phyloP scores from a whole-genome alignment of 2,797 vertebrate species.

The Sebastes glaucus region DNA sequence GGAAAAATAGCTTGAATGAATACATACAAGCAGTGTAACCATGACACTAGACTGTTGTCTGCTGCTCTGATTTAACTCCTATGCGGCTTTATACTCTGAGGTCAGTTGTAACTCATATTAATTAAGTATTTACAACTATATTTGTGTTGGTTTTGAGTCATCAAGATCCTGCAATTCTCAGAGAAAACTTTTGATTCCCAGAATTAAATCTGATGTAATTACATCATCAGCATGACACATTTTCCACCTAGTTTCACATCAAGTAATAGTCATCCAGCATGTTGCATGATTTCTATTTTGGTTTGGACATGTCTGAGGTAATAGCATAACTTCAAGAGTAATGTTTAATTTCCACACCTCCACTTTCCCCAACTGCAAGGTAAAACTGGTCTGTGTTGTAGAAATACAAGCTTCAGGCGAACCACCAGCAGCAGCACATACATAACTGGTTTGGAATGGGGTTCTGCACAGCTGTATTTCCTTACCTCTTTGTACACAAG shows the following conservation, averaged over 20 bases:
- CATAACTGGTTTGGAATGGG: constrained; percentile 25
- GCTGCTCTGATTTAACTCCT: not conserved
- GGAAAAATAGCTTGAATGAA: not conserved
- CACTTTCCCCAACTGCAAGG: not conserved
- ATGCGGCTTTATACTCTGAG: not conserved
- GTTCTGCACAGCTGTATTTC: constrained; percentile 23
- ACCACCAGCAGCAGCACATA: constrained; percentile 21
- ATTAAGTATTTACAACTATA: not conserved
- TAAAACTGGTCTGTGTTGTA: constrained; percentile 26
- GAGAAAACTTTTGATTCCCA: not conserved
- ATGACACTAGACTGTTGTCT: not conserved
- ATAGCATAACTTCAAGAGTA: not conserved
- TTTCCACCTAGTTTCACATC: not conserved
- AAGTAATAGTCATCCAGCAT: not conserved
- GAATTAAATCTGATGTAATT: not conserved
- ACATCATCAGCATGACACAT: not conserved
- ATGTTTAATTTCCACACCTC: constrained; percentile 15
- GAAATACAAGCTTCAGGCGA: constrained; percentile 30
- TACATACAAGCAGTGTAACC: not conserved
- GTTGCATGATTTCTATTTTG: not conserved
- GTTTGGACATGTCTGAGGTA: not conserved
- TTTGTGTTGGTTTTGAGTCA: not conserved
- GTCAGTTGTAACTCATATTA: not conserved
- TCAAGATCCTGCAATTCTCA: not conserved
- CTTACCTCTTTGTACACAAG: not conserved